Evolutionary conservation across 1,140 invertebrate species (phyloP).

Genomic region (Papilio polytes): DNA sequence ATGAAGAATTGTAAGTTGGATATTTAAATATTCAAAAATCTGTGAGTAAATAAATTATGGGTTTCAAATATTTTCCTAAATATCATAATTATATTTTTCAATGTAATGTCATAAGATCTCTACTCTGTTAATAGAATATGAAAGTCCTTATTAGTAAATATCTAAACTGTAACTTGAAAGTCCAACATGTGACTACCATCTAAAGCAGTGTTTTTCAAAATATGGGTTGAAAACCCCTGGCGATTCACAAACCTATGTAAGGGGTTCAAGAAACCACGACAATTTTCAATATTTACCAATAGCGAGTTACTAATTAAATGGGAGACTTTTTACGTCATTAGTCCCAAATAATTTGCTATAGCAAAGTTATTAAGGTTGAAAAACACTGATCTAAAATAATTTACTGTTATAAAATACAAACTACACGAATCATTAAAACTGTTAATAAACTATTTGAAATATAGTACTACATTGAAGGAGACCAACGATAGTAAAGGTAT

Average conservation of each 20-base stretch:
- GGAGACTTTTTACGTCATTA: too few species aligned
- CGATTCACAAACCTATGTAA: not conserved
- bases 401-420: slow-evolving; percentile 47
- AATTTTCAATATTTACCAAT: too few species aligned
- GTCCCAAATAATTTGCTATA: too few species aligned
- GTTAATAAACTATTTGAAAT: slow-evolving; percentile 46
- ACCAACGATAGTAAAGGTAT: slow-evolving; percentile 66
- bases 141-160: slow-evolving; percentile 49
- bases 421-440: slow-evolving; percentile 47
- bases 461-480: slow-evolving; percentile 49
- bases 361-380: not conserved
- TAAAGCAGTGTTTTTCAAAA: slow-evolving; percentile 49
- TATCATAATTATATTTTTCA: slow-evolving; percentile 48
- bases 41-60: slow-evolving; percentile 52
- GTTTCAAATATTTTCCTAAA: slow-evolving; percentile 57
- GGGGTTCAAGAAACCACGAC: too few species aligned
- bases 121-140: slow-evolving; percentile 63
- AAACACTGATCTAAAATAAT: slow-evolving; percentile 35
- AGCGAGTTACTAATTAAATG: not conserved
- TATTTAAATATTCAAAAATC: slow-evolving; percentile 44
- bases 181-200: slow-evolving; percentile 71
- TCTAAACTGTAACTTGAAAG: slow-evolving; percentile 62
- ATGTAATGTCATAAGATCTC: slow-evolving; percentile 64
- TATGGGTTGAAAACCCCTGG: not conserved
- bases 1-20: slow-evolving; percentile 42